These are phyloP conservation scores for Drosophila anceps DNA, from an alignment of 2,888 invertebrate species.

Conservation along the genomic window DNA sequence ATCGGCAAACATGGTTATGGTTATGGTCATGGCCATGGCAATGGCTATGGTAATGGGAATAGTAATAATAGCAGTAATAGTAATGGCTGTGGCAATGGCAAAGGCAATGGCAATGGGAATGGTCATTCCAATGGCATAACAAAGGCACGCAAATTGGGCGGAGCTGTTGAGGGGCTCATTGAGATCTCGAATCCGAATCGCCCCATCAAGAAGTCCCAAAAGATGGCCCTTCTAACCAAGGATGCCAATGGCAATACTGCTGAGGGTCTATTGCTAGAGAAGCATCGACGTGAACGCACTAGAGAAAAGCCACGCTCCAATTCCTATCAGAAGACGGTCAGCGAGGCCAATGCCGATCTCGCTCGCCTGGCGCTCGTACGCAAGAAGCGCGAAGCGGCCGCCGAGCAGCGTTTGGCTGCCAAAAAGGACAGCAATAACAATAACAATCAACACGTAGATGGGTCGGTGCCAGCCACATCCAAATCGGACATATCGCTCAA, in stretches of 20 bases:
- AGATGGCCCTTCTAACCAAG: not conserved
- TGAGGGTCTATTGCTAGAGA: not conserved
- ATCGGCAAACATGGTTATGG: not conserved
- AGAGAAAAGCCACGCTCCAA: slow-evolving; percentile 6
- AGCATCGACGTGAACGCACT: slow-evolving; percentile 1
- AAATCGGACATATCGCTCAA: slow-evolving; percentile 8
- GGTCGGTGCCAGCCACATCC: not conserved
- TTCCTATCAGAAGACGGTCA: not conserved
- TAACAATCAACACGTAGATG: not conserved
- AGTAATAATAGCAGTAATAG: not conserved
- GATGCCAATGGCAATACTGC: not conserved
- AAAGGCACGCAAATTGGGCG: slow-evolving; percentile 7
- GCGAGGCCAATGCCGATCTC: slow-evolving; percentile 41
- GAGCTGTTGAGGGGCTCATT: slow-evolving; percentile 36
- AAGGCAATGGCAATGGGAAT: not conserved
- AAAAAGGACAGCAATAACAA: slow-evolving; percentile 20
- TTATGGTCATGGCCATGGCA: not conserved
- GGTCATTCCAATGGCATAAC: not conserved
- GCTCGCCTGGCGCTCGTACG: slow-evolving; percentile 54
- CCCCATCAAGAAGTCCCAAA: slow-evolving; percentile 3
- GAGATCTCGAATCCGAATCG: slow-evolving; percentile 61
- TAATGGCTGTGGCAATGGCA: not conserved
- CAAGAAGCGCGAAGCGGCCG: slow-evolving; percentile 53
- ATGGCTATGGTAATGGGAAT: not conserved
- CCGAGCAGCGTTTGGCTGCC: slow-evolving; percentile 49